These are phyloP conservation scores for Chrysaora quinquecirrha DNA, from an alignment of 30 jellyfish, hydroid and myxozoan genomes.

Conservation along the genomic window DNA sequence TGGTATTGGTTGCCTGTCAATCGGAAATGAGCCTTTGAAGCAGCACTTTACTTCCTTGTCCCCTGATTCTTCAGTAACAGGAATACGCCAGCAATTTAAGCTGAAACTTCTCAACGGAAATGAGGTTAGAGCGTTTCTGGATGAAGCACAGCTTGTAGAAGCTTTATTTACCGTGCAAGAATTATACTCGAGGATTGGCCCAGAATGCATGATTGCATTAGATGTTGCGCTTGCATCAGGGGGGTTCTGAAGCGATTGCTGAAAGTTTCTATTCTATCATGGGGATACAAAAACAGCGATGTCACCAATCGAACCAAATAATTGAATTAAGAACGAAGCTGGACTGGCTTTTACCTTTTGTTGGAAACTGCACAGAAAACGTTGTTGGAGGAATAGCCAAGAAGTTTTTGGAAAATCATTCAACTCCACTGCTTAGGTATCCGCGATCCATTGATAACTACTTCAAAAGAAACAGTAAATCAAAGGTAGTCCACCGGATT, in stretches of 20 bases:
- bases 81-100: too few species aligned
- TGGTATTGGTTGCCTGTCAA: too few species aligned
- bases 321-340: background rate
- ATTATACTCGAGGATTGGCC: background rate
- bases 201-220: background rate
- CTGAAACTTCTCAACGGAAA: too few species aligned
- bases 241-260: background rate
- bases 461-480: background rate
- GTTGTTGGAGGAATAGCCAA: background rate
- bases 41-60: too few species aligned
- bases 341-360: background rate
- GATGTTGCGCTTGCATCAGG: background rate
- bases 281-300: background rate
- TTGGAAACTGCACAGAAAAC: background rate
- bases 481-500: background rate
- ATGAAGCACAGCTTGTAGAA: background rate
- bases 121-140: background rate
- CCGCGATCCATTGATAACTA: background rate
- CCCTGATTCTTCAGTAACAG: too few species aligned
- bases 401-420: background rate
- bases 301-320: background rate
- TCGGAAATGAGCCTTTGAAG: too few species aligned
- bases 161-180: background rate
- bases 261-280: background rate
- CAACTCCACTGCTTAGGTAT: background rate